Conservation (phyloP, 2,888 invertebrate genomes). For the Pemphredon lugubris region DNA sequence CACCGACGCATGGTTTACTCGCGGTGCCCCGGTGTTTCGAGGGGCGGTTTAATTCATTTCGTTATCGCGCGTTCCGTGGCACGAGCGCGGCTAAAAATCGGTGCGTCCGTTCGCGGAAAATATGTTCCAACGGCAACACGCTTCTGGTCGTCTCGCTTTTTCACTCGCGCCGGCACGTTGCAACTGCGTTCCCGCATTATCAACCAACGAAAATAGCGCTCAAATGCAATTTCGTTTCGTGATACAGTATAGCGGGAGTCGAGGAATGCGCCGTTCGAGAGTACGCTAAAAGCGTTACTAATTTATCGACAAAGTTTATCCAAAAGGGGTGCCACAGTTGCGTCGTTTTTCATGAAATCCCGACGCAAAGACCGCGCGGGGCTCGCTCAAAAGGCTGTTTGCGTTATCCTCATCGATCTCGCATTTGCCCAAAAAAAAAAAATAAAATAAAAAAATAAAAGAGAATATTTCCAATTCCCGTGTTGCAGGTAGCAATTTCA, state of each 20-base stretch:
- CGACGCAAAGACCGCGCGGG: slow-evolving; percentile 33
- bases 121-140: no score
- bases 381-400: slow-evolving; percentile 31
- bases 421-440: neutral
- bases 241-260: slow-evolving; percentile 37
- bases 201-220: slow-evolving; percentile 48
- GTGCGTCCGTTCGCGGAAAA: no score
- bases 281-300: slow-evolving; percentile 44
- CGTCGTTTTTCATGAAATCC: slow-evolving; percentile 6
- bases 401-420: slow-evolving; percentile 20
- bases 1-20: no score
- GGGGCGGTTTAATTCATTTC: no score
- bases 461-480: slow-evolving; percentile 3
- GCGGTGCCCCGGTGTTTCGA: no score
- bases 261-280: slow-evolving; percentile 25
- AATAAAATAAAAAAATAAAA: neutral
- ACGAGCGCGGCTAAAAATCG: no score
- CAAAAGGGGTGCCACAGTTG: no score
- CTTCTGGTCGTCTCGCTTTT: neutral
- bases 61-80: no score
- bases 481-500: no score
- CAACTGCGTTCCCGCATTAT: slow-evolving; percentile 49
- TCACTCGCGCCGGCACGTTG: slow-evolving; percentile 1
- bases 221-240: slow-evolving; percentile 49
- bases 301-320: slow-evolving; percentile 54